phyloP scores from a whole-genome alignment of 2,113 vertebrate genomes.

The Hypomesus transpacificus region DNA sequence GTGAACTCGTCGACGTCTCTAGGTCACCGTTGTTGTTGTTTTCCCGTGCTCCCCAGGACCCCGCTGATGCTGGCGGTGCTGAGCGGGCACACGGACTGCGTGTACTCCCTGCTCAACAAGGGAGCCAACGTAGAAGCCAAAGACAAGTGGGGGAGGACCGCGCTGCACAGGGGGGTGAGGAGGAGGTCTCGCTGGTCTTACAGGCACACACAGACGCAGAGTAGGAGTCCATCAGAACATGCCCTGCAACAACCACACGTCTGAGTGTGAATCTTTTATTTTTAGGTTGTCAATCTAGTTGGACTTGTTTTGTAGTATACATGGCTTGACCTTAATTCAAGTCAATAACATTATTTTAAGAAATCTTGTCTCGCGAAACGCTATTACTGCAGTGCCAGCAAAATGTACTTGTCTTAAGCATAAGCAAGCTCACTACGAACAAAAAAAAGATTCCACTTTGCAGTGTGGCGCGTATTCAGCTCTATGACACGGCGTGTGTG shows the following conservation, averaged over 20 bases:
- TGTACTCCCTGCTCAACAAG: constrained; percentile 93
- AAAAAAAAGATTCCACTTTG: not conserved
- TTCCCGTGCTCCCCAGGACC: constrained; percentile 70
- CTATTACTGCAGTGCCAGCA: no score
- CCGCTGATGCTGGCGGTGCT: constrained; percentile 96
- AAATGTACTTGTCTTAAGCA: no score
- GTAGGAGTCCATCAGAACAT: not conserved
- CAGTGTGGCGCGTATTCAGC: not conserved
- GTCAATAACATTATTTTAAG: no score
- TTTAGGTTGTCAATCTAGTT: no score
- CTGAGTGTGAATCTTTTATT: no score
- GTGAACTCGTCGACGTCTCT: no score
- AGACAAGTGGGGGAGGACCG: constrained; percentile 95
- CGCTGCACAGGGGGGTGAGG: constrained; percentile 92
- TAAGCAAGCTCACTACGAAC: no score
- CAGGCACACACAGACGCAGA: not conserved
- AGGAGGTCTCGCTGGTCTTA: not conserved
- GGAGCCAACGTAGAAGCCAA: constrained; percentile 94
- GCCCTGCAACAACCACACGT: not conserved
- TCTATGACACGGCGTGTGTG: not conserved
- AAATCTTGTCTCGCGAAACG: no score
- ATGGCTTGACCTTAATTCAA: no score
- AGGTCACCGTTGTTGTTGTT: not conserved
- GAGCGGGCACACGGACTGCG: constrained; percentile 95
- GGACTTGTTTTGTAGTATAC: no score